phyloP scores from a whole-genome alignment of 2,888 invertebrate species.

The Cheilosia urbana region DNA sequence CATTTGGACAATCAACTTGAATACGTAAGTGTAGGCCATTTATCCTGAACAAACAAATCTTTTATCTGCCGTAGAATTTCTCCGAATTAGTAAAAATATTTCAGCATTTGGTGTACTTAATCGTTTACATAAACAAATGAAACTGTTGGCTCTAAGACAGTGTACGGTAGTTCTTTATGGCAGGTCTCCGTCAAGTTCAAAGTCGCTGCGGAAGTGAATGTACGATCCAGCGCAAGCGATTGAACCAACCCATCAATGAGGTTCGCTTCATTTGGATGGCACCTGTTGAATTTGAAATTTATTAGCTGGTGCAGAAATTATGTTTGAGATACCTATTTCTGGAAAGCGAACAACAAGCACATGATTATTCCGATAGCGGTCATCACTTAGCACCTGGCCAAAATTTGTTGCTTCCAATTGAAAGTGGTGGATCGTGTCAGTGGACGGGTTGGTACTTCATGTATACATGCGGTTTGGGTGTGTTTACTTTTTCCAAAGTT shows the following conservation, averaged over 20 bases:
- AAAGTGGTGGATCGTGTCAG: slow-evolving; percentile 6
- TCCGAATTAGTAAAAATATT: slow-evolving; percentile 21
- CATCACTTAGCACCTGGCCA: slow-evolving; percentile 85
- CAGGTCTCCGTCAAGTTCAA: background rate
- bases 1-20: slow-evolving; percentile 44
- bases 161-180: too few relatives aligned
- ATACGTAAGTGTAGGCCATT: slow-evolving; percentile 40
- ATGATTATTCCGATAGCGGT: slow-evolving; percentile 65
- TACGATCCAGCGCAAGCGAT: background rate
- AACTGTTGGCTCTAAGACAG: too few relatives aligned
- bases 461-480: background rate
- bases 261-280: slow-evolving; percentile 37
- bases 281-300: slow-evolving; percentile 72
- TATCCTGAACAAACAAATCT: background rate
- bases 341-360: slow-evolving; percentile 45
- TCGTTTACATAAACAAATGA: slow-evolving; percentile 19
- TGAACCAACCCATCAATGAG: slow-evolving; percentile 7
- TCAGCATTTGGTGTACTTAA: background rate
- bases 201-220: slow-evolving; percentile 24
- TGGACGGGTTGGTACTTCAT: slow-evolving; percentile 24
- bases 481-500: background rate
- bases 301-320: slow-evolving; percentile 10
- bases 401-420: slow-evolving; percentile 58
- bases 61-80: slow-evolving; percentile 3
- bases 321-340: slow-evolving; percentile 25